phyloP scores from a whole-genome alignment of 2,113 vertebrate genomes.

The Podocnemis expansa region DNA sequence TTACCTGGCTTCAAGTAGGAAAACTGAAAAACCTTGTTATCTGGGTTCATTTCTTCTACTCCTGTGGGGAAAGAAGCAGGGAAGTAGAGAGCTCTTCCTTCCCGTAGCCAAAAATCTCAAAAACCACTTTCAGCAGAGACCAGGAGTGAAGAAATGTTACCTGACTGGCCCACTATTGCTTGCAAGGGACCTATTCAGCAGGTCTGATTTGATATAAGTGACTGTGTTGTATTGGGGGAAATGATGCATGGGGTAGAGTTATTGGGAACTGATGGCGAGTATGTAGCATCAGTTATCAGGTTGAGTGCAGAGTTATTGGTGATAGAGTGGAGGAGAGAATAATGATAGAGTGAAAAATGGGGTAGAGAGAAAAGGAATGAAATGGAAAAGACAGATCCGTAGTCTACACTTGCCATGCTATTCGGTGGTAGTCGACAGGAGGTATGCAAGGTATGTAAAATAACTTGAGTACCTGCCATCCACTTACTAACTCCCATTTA shows the following conservation, averaged over 20 bases:
- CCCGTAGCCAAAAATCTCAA: background rate
- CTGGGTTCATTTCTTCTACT: rapidly evolving
- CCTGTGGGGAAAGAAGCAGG: background rate
- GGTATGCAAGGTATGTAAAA: too few relatives aligned
- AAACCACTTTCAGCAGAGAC: background rate
- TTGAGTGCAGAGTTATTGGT: background rate
- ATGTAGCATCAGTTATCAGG: too few relatives aligned
- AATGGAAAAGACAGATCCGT: background rate
- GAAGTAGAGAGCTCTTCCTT: background rate
- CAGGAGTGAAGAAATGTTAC: background rate
- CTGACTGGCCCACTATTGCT: background rate
- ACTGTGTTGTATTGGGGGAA: background rate
- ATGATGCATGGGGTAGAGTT: background rate
- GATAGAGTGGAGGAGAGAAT: background rate
- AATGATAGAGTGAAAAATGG: background rate
- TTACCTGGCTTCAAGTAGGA: background rate
- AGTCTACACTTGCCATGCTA: too few relatives aligned
- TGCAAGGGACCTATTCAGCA: background rate
- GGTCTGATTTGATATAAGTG: background rate
- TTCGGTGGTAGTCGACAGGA: too few relatives aligned
- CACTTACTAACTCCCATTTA: too few relatives aligned
- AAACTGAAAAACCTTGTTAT: background rate
- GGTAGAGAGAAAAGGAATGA: background rate
- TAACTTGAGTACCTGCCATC: too few relatives aligned
- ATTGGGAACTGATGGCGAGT: background rate